phyloP scores from a whole-genome alignment of 2,797 vertebrate genomes.

The Diplodus puntazzo region DNA sequence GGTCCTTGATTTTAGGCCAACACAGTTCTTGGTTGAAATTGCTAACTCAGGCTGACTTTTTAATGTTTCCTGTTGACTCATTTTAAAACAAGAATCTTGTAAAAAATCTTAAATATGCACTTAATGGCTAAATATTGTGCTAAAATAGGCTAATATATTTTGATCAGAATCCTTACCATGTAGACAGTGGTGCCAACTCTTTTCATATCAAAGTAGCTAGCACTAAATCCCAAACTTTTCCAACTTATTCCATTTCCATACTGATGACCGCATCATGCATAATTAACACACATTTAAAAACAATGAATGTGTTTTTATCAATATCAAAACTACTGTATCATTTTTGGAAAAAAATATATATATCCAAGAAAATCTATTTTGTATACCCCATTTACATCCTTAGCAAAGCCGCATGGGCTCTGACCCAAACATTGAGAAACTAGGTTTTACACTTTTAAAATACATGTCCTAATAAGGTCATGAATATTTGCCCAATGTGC shows the following conservation, averaged over 20 bases:
- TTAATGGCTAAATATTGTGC: not conserved
- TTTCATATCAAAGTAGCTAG: too few species aligned
- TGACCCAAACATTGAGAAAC: slow-evolving; percentile 7
- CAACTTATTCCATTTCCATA: too few species aligned
- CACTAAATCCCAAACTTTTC: too few species aligned
- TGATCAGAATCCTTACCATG: too few species aligned
- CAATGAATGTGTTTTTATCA: not conserved
- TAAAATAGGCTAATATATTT: too few species aligned
- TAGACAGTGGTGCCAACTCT: too few species aligned
- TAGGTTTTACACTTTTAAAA: slow-evolving; percentile 18
- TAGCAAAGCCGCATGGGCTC: not conserved
- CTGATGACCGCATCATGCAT: too few species aligned
- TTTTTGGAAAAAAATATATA: not conserved
- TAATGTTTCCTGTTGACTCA: not conserved
- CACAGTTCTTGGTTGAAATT: not conserved
- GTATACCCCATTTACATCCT: not conserved
- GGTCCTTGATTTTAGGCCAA: not conserved
- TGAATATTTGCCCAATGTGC: slow-evolving; percentile 32
- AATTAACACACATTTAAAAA: not conserved
- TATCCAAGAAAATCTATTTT: not conserved
- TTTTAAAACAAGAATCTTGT: not conserved
- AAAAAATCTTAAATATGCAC: not conserved
- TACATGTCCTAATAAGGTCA: slow-evolving; percentile 38
- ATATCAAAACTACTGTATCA: not conserved
- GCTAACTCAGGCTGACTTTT: not conserved